phyloP scores from a whole-genome alignment of 2,888 invertebrate species.

The Hirudinaria manillensis region DNA sequence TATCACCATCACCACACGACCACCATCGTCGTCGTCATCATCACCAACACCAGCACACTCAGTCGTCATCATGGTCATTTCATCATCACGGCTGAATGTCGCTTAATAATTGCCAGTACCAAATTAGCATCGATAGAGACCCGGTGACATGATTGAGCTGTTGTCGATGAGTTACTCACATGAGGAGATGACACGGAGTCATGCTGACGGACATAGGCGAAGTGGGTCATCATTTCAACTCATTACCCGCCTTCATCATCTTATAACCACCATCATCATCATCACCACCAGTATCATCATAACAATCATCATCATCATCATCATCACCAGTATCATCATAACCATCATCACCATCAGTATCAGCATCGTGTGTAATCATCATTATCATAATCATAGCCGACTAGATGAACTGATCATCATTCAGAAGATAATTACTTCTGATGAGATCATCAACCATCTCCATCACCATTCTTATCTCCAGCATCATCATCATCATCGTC shows the following conservation, averaged over 20 bases:
- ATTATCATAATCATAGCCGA: background rate
- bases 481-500: conserved; percentile 10
- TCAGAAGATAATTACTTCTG: too few species aligned
- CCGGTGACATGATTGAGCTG: conserved; percentile 5
- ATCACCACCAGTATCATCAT: background rate
- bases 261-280: conserved; percentile 18
- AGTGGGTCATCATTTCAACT: too few species aligned
- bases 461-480: background rate
- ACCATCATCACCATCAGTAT: conserved; percentile 26
- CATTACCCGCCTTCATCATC: too few species aligned
- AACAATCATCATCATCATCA: conserved; percentile 15
- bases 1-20: too few species aligned
- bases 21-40: too few species aligned
- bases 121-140: too few species aligned
- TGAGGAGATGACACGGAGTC: conserved; percentile 5
- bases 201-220: background rate
- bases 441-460: too few species aligned
- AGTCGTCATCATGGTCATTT: too few species aligned
- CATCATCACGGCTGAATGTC: too few species aligned
- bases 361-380: conserved; percentile 15
- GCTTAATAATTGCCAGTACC: too few species aligned
- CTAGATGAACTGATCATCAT: too few species aligned
- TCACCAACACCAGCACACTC: too few species aligned
- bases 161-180: background rate
- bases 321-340: conserved; percentile 19